Conservation (phyloP, 2,797 vertebrate species). For the Clarias pachynema region DNA sequence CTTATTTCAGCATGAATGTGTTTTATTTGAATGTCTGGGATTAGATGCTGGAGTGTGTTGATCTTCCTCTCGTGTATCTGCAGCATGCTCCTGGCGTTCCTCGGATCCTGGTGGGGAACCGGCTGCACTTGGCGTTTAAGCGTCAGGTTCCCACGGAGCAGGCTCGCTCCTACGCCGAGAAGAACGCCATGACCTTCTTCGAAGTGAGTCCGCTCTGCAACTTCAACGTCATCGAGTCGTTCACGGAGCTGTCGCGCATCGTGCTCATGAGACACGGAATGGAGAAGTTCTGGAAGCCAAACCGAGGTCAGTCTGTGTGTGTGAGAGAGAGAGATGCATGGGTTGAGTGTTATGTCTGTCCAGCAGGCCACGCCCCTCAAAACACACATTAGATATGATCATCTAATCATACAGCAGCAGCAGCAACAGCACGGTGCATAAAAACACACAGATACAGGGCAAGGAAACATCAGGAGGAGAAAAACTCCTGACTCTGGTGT, state of each 20-base stretch:
- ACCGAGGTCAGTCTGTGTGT: constrained; percentile 81
- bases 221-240: constrained; percentile 98
- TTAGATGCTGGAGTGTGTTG: not conserved
- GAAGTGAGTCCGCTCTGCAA: constrained; percentile 98
- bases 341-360: not conserved
- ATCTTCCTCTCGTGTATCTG: constrained; percentile 26
- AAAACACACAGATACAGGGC: not conserved
- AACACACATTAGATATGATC: not conserved
- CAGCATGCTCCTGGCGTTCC: constrained; percentile 97
- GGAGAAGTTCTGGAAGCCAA: constrained; percentile 99
- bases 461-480: not conserved
- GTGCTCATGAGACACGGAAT: constrained; percentile 98
- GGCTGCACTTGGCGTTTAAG: constrained; percentile 96
- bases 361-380: not conserved
- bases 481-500: not conserved
- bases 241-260: constrained; percentile 95
- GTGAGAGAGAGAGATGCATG: too few relatives aligned
- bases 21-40: not conserved
- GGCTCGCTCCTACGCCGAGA: constrained; percentile 93
- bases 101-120: constrained; percentile 94
- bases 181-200: constrained; percentile 98
- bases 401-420: not conserved
- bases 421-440: not conserved
- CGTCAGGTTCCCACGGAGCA: constrained; percentile 96
- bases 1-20: not conserved